Evolutionary conservation across 2,113 vertebrate genomes (phyloP).

Genomic region (Callipepla squamata): DNA sequence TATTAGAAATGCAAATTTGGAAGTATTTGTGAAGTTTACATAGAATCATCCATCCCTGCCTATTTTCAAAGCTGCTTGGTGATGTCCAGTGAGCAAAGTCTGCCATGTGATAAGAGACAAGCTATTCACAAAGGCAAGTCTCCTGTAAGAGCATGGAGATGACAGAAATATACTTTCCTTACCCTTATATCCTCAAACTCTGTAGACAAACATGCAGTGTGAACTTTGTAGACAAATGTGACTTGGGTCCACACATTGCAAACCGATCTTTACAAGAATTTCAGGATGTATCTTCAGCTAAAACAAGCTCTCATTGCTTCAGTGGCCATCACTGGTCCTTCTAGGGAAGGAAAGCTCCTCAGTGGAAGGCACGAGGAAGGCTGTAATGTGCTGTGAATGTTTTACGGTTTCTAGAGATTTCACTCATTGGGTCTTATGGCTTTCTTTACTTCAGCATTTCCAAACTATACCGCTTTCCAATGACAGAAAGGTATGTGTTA

Average conservation of each 20-base stretch:
- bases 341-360: neutral
- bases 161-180: neutral
- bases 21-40: neutral
- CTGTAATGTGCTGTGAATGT: neutral
- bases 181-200: neutral
- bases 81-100: neutral
- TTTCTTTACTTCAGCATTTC: neutral
- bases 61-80: neutral
- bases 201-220: neutral
- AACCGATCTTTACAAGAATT: neutral
- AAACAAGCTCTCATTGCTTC: neutral
- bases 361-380: neutral
- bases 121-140: neutral
- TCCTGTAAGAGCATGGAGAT: neutral
- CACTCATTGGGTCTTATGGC: neutral
- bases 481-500: neutral
- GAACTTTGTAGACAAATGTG: neutral
- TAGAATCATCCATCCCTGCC: neutral
- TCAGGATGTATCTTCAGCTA: neutral
- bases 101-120: rapidly evolving
- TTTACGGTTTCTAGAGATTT: neutral
- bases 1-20: neutral
- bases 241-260: neutral
- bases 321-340: neutral
- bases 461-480: neutral